These are phyloP conservation scores for Eupsilia transversa DNA, from an alignment of 2,888 invertebrate species.

Conservation along the genomic window DNA sequence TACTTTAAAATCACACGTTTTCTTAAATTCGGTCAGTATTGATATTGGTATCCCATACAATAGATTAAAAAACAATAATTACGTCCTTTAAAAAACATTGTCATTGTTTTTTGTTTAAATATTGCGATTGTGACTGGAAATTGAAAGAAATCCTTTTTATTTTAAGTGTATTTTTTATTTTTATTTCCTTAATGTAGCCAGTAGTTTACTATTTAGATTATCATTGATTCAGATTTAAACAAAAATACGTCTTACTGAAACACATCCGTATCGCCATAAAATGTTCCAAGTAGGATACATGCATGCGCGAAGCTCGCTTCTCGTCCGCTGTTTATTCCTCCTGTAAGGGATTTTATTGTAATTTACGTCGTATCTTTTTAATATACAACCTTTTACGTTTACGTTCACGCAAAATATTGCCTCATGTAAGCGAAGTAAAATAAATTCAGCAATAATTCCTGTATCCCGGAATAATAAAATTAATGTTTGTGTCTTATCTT, in stretches of 20 bases:
- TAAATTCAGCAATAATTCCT: neutral
- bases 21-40: neutral
- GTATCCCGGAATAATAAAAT: neutral
- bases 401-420: neutral
- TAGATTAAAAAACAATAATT: neutral
- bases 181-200: neutral
- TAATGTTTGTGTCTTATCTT: neutral
- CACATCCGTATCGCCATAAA: neutral
- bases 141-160: neutral
- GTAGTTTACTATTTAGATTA: slow-evolving; percentile 1
- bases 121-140: neutral
- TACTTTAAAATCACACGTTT: neutral
- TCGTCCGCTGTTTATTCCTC: neutral
- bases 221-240: neutral
- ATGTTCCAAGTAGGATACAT: slow-evolving; percentile 8
- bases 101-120: neutral
- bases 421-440: neutral
- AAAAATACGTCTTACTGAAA: slow-evolving; percentile 5
- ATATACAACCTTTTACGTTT: neutral
- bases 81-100: neutral
- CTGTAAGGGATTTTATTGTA: neutral
- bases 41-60: neutral
- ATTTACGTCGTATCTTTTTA: neutral
- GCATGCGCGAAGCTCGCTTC: neutral
- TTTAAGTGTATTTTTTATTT: neutral